Evolutionary conservation across 2,888 invertebrate species (phyloP), one percentile per base, ranked within the genome.

Genomic region (Cheilosia impressa): DNA sequence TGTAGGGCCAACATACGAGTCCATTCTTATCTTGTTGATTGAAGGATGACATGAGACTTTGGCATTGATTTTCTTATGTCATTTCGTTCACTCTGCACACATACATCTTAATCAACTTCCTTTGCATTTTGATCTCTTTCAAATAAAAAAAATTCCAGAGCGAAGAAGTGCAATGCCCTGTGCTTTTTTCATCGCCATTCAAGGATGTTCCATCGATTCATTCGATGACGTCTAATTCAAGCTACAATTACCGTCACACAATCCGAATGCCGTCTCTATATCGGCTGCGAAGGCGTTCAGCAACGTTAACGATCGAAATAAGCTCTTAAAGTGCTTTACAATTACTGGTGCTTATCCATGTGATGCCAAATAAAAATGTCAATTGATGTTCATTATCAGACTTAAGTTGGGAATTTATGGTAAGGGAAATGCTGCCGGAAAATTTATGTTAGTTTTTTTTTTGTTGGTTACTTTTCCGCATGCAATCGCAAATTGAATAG

Each of bases 321-420:
- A 79, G 79, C 79, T 66, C 53, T 63, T 47, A 41, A 66, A 76
- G 80, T 71, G 69, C 65, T 75, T 66, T 72, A 50, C 73, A 71
- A 79, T 84, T 71, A 76, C 71, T 53, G 58, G 58, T 76, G 84
- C 84, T 84, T 80, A 84, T 84, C 84, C 84, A 80, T 75, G 84
- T 84, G 80, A 75, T 79, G 80, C 69, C 84, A 80, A 84, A 84
- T 84, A 84, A 84, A 84, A 84, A 84, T 71, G 84, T 84, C 84
- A 84, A 84, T 84, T 84, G 79, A 75, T 75, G 84, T 84, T 84
- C 84, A 84, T 84, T 79, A 75, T 80, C 84, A 69, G 80, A 69
- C 73, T 80, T 76, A 75, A 71, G 53, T 38, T 79, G 75, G 31
- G 45, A 71, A 84, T 84, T 84, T 80, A 84, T 80, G 69, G 80